Percentiles rank a stretch among this genome's conserved stretches.
These are phyloP conservation scores for Gambusia holbrooki DNA, from an alignment of 2,113 vertebrate genomes.

Conservation along the genomic window DNA sequence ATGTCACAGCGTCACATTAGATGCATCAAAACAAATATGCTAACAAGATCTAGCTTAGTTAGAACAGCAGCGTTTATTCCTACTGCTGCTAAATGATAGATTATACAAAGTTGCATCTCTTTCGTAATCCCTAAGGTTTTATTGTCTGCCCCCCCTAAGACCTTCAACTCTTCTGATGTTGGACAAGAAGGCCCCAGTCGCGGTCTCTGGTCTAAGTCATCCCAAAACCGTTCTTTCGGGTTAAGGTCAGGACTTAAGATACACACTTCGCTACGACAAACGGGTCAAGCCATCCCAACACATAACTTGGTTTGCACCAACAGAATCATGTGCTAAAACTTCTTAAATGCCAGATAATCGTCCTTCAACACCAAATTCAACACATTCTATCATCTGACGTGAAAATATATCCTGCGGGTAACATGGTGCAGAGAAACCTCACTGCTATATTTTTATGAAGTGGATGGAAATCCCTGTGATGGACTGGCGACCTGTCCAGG, in stretches of 20 bases:
- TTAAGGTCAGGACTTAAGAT: background rate
- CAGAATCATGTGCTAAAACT: background rate
- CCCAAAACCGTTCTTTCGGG: too few relatives aligned
- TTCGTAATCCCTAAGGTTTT: background rate
- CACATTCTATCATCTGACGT: conserved; percentile 11
- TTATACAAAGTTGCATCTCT: background rate
- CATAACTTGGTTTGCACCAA: background rate
- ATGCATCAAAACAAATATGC: background rate
- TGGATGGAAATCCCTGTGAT: background rate
- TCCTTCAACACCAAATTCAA: conserved; percentile 13
- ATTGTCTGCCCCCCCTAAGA: too few relatives aligned
- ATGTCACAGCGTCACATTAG: background rate
- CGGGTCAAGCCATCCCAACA: too few relatives aligned
- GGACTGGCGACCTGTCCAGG: too few relatives aligned
- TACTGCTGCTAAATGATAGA: background rate
- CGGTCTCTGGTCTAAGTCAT: too few relatives aligned
- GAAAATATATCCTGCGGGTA: background rate
- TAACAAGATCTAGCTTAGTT: background rate
- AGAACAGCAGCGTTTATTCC: background rate
- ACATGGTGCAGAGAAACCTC: conserved; percentile 11
- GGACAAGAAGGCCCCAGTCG: too few relatives aligned
- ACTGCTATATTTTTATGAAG: conserved; percentile 10
- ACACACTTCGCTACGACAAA: background rate
- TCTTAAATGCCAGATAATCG: background rate
- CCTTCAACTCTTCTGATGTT: too few relatives aligned